Evolutionary conservation across 2,888 invertebrate genomes (phyloP).

Genomic region (Crocallis elinguaria): DNA sequence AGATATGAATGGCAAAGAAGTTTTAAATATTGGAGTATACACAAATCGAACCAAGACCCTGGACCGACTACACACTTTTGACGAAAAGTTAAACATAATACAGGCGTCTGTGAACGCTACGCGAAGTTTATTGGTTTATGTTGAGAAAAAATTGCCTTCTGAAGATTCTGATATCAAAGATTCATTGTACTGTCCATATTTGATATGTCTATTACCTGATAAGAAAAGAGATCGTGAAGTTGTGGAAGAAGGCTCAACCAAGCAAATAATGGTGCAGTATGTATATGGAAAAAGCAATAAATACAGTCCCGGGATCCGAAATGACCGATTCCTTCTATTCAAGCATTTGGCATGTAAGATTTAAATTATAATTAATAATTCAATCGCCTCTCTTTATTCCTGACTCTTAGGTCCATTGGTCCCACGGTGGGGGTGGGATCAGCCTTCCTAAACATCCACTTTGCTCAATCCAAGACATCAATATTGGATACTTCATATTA

Average conservation of each 20-base stretch:
- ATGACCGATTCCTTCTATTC: constrained; percentile 89
- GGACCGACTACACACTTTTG: constrained; percentile 86
- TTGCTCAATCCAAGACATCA: too few relatives aligned
- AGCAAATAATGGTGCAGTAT: constrained; percentile 93
- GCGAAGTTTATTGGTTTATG: constrained; percentile 87
- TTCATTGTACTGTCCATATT: constrained; percentile 86
- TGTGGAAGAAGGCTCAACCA: constrained; percentile 84
- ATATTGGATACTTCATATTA: neutral
- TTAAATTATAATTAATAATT: neutral
- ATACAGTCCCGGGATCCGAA: constrained; percentile 77
- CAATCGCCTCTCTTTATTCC: too few relatives aligned
- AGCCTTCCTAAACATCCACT: too few relatives aligned
- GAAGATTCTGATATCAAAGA: constrained; percentile 59
- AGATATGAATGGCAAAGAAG: constrained; percentile 53
- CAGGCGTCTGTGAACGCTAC: constrained; percentile 92
- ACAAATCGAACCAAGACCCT: constrained; percentile 85
- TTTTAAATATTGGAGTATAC: constrained; percentile 85
- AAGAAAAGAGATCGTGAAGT: constrained; percentile 62
- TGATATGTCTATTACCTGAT: constrained; percentile 84
- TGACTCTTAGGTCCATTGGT: too few relatives aligned
- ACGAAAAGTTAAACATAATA: constrained; percentile 87
- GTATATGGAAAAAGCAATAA: constrained; percentile 86
- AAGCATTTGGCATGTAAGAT: constrained; percentile 91
- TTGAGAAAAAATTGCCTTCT: constrained; percentile 83
- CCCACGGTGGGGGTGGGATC: too few relatives aligned